Evolutionary conservation across 2,113 vertebrate genomes (phyloP), one percentile per base, ranked within the genome.

Genomic region (Myotis brandtii): DNA sequence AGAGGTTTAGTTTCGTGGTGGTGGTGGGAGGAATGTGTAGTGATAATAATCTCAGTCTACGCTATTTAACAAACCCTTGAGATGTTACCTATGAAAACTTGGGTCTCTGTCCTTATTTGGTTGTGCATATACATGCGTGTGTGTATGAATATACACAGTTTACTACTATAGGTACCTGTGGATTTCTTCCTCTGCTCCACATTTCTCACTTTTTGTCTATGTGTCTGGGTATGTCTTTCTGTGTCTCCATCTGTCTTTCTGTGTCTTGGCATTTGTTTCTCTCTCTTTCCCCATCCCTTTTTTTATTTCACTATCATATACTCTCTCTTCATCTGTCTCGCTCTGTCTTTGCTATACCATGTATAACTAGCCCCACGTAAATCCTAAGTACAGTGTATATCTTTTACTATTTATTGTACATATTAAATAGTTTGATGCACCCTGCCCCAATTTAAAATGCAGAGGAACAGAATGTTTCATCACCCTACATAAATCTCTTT

Each of bases 391-490:
- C 46, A 46, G 46, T 46, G 46, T 46, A 34, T 48, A 40, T 43
- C 43, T 86, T 91, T 90, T 59, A 34, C 84, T 92, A 52, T 72
- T 79, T 72, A 52, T 34, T 59, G 81, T 16, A 89, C 73, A 69
- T 34, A 90, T 66, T 67, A 84, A 84, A 79, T 37, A 67, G 56
- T n/a, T 96, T 43, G 59, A n/a, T 34, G 16, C 62, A 73, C 93
- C 77, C 37, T 73, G 32, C 62, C 89, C 83, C 96, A 32, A 93
- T 91, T 97, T 94, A 93, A 96, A 96, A 96, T 72, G 66, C 84
- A 76, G 92, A 93, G 40, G 62, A 88, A 95, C 69, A 34, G 66
- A 75, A 56, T 32, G 48, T 93, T 91, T 79, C 48, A 86, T 43
- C 6, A 9, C 50, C 59, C 40, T 69, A 79, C 72, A 32, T 89